A percentile compares a stretch with the other conserved stretches of the same genome.
Evolutionary conservation across 1,140 invertebrate genomes (phyloP).

Genomic region (Trichoplusia ni): DNA sequence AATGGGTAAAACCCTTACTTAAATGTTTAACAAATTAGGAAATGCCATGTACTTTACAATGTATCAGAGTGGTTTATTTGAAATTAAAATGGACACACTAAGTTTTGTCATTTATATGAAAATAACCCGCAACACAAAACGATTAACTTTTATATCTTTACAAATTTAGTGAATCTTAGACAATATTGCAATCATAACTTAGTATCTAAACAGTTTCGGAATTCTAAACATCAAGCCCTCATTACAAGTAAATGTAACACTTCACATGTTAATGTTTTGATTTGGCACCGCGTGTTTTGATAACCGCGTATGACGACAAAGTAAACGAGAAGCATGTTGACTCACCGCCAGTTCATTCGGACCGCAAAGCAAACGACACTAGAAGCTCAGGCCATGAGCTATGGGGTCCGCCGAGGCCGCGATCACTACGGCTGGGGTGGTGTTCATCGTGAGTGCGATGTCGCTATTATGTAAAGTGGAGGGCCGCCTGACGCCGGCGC

Average conservation of each 20-base stretch:
- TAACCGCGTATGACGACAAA: constrained; percentile 23
- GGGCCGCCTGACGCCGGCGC: constrained; percentile 19
- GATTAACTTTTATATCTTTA: no score
- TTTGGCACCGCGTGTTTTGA: constrained; percentile 39
- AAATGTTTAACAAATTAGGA: constrained; percentile 5
- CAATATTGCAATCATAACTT: background rate
- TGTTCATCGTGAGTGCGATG: background rate
- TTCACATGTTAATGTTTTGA: constrained; percentile 35
- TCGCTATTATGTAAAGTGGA: constrained; percentile 22
- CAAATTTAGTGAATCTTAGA: background rate
- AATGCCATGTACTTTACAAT: constrained; percentile 37
- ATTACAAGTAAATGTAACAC: constrained; percentile 3
- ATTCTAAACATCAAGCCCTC: background rate
- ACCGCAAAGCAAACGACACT: background rate
- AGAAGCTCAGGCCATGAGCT: background rate
- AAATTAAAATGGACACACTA: constrained; percentile 16
- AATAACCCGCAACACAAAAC: no score
- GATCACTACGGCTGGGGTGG: background rate
- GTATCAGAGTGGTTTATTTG: constrained; percentile 35
- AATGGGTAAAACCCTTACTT: background rate
- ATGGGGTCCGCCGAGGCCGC: no score
- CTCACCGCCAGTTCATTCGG: background rate
- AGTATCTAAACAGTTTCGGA: background rate
- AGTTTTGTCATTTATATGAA: background rate
- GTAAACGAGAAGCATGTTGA: constrained; percentile 1